Percentiles rank a stretch among this genome's conserved stretches.
phyloP scores from a whole-genome alignment of 2,113 vertebrate genomes.

The Galemys pyrenaicus region DNA sequence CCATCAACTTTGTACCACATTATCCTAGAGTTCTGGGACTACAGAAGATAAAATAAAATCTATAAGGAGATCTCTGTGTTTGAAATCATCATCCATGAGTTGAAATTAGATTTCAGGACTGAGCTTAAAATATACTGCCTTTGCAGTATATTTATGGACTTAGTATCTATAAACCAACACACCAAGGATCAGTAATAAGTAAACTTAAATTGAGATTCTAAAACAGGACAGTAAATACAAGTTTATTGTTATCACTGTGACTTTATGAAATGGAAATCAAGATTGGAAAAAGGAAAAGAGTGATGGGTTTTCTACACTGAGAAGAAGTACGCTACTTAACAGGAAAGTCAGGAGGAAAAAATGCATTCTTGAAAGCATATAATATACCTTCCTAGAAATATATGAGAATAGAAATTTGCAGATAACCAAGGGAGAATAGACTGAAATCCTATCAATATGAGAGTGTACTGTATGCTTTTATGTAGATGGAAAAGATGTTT shows the following conservation, averaged over 20 bases:
- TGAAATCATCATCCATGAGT: slow-evolving; percentile 46
- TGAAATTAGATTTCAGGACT: slow-evolving; percentile 62
- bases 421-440: neutral
- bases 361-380: neutral
- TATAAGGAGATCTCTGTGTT: slow-evolving; percentile 27
- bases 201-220: slow-evolving; percentile 45
- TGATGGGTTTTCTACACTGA: neutral
- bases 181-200: neutral
- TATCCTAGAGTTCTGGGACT: slow-evolving; percentile 10
- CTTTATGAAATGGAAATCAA: slow-evolving; percentile 65
- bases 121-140: slow-evolving; percentile 53
- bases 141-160: slow-evolving; percentile 45
- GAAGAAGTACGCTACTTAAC: slow-evolving; percentile 26
- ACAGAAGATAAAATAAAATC: slow-evolving; percentile 51
- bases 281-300: neutral
- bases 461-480: neutral
- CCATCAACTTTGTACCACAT: slow-evolving; percentile 4
- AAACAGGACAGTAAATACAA: slow-evolving; percentile 42
- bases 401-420: neutral
- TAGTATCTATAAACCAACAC: slow-evolving; percentile 40
- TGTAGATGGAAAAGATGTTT: neutral
- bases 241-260: slow-evolving; percentile 39
- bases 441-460: neutral
- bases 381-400: neutral
- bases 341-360: neutral